These are phyloP conservation scores for Antigone vipio DNA, from an alignment of 2,113 vertebrate species.

Conservation along the genomic window DNA sequence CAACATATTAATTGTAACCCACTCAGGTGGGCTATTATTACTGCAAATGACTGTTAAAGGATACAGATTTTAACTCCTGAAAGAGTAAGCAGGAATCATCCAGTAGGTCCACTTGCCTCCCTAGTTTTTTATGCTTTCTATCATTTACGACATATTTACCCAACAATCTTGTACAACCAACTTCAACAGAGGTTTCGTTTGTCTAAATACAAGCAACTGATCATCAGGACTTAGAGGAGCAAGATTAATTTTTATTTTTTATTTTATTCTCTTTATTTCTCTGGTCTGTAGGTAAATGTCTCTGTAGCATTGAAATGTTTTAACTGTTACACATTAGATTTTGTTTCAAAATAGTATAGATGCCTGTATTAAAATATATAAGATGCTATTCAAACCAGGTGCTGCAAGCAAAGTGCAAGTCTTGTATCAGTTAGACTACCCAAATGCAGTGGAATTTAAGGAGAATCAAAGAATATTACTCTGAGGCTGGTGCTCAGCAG, in stretches of 20 bases:
- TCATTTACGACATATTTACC: background rate
- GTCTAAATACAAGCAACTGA: background rate
- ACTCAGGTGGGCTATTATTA: background rate
- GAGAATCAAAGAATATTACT: background rate
- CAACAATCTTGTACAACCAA: background rate
- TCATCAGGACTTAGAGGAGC: background rate
- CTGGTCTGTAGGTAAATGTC: background rate
- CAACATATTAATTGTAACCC: background rate
- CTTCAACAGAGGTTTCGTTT: background rate
- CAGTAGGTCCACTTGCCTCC: background rate
- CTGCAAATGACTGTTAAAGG: background rate
- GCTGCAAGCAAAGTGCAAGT: background rate
- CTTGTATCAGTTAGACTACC: background rate
- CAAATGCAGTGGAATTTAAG: background rate
- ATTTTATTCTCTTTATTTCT: background rate
- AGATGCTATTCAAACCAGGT: background rate
- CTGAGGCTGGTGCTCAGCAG: background rate
- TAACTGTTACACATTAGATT: background rate
- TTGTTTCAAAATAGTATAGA: background rate
- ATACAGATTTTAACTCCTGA: background rate
- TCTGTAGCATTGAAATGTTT: background rate
- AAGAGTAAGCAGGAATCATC: background rate
- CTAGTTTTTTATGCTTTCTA: background rate
- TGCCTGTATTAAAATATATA: background rate
- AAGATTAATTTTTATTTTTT: background rate